Evolutionary conservation across 2,797 vertebrate species (phyloP).

Genomic region (Cirrhinus molitorella): DNA sequence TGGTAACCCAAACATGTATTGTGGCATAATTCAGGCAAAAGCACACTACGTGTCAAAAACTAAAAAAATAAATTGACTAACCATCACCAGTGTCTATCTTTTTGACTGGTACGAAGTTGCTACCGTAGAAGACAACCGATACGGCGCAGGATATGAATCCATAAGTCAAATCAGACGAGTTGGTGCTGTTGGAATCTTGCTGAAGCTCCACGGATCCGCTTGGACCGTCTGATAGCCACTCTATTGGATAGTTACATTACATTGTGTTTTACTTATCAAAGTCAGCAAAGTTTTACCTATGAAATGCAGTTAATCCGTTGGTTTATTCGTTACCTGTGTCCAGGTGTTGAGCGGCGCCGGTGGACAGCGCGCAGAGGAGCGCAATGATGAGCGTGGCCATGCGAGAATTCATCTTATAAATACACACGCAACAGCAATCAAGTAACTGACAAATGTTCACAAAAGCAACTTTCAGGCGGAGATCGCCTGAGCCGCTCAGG

Average conservation of each 20-base stretch:
- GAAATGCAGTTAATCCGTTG: no score
- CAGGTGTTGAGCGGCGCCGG: constrained; percentile 9
- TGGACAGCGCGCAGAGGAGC: constrained; percentile 17
- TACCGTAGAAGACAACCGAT: constrained; percentile 81
- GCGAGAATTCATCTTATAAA: constrained; percentile 23
- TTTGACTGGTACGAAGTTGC: constrained; percentile 88
- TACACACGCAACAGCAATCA: not conserved
- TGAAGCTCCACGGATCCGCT: not conserved
- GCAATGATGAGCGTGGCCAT: not conserved
- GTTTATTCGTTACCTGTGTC: constrained; percentile 21
- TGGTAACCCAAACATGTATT: not conserved
- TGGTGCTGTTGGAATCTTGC: constrained; percentile 50
- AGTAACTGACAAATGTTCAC: not conserved
- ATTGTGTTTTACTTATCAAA: not conserved
- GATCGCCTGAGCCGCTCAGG: not conserved
- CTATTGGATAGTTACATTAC: not conserved
- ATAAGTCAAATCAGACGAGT: constrained; percentile 69
- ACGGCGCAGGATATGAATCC: constrained; percentile 78
- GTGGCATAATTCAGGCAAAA: not conserved
- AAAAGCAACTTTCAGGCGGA: not conserved
- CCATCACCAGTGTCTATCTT: constrained; percentile 86
- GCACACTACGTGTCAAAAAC: not conserved
- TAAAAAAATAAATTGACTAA: constrained; percentile 63
- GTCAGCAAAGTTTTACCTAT: not conserved
- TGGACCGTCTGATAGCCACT: not conserved